Percentiles rank a stretch among this genome's conserved stretches.
Evolutionary conservation across 2,797 vertebrate genomes (phyloP).

Genomic region (Picus viridis): DNA sequence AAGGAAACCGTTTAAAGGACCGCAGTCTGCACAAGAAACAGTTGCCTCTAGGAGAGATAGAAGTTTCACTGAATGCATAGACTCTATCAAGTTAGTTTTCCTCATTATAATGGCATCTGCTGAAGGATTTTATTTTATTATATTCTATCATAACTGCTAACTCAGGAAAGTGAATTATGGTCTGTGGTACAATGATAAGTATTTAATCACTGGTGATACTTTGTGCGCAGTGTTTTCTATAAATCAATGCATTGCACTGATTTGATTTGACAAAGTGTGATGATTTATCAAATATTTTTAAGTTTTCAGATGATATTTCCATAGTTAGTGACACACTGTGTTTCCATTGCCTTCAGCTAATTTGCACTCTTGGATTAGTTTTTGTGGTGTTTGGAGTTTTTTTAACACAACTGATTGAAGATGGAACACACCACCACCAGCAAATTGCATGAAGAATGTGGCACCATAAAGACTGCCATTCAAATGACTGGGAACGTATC

Average conservation of each 20-base stretch:
- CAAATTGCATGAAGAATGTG: neutral
- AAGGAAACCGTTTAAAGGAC: neutral
- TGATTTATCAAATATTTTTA: constrained; percentile 3
- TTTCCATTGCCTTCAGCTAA: constrained; percentile 14
- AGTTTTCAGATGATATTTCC: constrained; percentile 6
- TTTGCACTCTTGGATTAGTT: neutral
- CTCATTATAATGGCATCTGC: neutral
- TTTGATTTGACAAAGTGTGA: neutral
- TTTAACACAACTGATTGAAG: neutral
- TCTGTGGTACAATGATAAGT: neutral
- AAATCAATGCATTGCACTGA: constrained; percentile 1
- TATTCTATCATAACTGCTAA: neutral
- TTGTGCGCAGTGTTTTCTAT: constrained; percentile 6
- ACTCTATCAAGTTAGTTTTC: neutral
- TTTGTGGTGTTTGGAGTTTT: neutral
- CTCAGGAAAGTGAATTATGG: neutral
- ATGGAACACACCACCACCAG: neutral
- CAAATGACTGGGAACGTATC: neutral
- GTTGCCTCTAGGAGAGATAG: neutral
- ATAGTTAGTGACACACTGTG: neutral
- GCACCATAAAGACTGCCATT: neutral
- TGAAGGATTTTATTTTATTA: constrained; percentile 23
- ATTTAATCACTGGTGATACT: constrained; percentile 30
- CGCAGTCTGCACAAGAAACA: neutral
- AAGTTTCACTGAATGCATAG: neutral